These are phyloP conservation scores for Pelmatolapia mariae DNA, from an alignment of 2,113 vertebrate genomes.

Conservation along the genomic window DNA sequence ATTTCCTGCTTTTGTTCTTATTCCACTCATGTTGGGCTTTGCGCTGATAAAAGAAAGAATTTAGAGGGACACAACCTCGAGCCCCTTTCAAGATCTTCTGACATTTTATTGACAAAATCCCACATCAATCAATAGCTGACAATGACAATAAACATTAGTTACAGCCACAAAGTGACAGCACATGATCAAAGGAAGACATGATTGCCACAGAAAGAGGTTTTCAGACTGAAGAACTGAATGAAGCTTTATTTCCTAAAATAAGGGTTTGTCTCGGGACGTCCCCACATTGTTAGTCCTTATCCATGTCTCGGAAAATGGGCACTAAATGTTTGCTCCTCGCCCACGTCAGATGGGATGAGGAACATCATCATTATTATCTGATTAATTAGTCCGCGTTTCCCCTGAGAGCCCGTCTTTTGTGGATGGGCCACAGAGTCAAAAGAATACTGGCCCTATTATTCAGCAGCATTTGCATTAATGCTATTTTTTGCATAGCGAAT, in stretches of 20 bases:
- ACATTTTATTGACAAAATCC: neutral
- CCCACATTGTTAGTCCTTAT: neutral
- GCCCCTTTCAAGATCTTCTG: neutral
- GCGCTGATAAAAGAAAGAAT: neutral
- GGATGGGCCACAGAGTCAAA: constrained; percentile 58
- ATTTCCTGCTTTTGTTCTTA: neutral
- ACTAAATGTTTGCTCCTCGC: constrained; percentile 32
- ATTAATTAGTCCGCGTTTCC: constrained; percentile 70
- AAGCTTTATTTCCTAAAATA: neutral
- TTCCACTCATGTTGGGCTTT: neutral
- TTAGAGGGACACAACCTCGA: neutral
- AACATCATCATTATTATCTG: constrained; percentile 71
- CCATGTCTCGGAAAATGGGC: constrained; percentile 7
- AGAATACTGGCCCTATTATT: constrained; percentile 61
- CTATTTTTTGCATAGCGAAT: constrained; percentile 46
- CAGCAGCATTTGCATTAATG: constrained; percentile 66
- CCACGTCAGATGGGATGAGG: constrained; percentile 31
- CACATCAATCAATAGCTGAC: neutral
- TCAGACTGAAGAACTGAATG: neutral
- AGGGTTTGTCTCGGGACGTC: constrained; percentile 15
- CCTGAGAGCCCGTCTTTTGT: constrained; percentile 53
- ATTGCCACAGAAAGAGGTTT: neutral
- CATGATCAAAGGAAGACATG: neutral
- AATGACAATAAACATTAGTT: neutral
- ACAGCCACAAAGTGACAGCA: neutral